Evolutionary conservation across 2,113 vertebrate species (phyloP).

Genomic region (Pachypanchax playfairii): DNA sequence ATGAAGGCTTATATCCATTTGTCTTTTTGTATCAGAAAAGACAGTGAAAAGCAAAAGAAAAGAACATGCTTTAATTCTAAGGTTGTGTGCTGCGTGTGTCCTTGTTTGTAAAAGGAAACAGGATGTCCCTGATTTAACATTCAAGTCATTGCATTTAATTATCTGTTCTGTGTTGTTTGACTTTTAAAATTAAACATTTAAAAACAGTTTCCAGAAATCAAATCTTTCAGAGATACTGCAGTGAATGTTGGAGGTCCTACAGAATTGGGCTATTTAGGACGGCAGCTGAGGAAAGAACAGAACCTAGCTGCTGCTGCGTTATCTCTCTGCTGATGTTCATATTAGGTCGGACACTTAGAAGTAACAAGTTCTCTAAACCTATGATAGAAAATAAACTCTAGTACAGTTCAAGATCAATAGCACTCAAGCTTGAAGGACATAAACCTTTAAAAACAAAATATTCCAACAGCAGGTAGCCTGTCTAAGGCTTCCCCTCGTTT

Average conservation of each 20-base stretch:
- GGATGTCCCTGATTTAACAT: no score
- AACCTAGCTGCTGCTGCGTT: neutral
- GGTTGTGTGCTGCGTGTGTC: no score
- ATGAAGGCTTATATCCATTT: neutral
- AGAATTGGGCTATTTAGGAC: no score
- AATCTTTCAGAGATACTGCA: neutral
- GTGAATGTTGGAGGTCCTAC: neutral
- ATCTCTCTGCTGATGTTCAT: neutral
- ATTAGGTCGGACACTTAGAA: neutral
- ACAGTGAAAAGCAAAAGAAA: no score
- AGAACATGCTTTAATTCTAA: no score
- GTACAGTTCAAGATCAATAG: slow-evolving; percentile 7
- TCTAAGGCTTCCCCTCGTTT: slow-evolving; percentile 1
- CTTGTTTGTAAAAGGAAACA: no score
- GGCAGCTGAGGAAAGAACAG: no score
- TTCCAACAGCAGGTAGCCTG: slow-evolving; percentile 12
- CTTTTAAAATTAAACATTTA: neutral
- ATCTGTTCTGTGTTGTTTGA: no score
- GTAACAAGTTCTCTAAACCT: neutral
- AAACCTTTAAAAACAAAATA: neutral
- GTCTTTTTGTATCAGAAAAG: no score
- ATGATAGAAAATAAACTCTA: neutral
- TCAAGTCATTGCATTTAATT: no score
- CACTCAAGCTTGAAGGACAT: neutral
- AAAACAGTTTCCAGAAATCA: neutral